phyloP scores from a whole-genome alignment of 2,888 invertebrate genomes.

The Thecocarcelia acutangulata region DNA sequence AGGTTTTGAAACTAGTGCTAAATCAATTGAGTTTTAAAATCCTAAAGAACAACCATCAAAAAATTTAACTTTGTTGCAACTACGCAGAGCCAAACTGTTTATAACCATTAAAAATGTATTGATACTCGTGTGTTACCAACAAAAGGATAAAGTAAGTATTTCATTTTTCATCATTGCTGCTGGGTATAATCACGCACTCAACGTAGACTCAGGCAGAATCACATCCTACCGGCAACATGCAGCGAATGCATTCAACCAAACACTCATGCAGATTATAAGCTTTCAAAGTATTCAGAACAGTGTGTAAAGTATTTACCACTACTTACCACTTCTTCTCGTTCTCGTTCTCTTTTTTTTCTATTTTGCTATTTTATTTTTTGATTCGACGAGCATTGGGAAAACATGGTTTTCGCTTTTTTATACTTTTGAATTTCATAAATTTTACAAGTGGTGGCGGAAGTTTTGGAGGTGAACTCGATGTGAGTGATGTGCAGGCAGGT shows the following conservation, averaged over 20 bases:
- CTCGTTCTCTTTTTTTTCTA: slow-evolving; percentile 4
- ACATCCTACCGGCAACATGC: slow-evolving; percentile 21
- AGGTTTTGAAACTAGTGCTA: no score
- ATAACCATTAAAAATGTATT: no score
- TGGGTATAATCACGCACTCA: slow-evolving; percentile 25
- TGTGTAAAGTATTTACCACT: slow-evolving; percentile 69
- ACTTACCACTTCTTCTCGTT: slow-evolving; percentile 59
- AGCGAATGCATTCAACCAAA: slow-evolving; percentile 60
- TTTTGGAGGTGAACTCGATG: neutral
- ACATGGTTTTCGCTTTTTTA: slow-evolving; percentile 48
- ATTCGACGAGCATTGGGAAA: slow-evolving; percentile 51
- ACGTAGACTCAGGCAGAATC: neutral
- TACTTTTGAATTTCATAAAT: slow-evolving; percentile 66
- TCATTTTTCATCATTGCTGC: neutral
- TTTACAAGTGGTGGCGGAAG: slow-evolving; percentile 43
- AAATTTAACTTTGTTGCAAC: no score
- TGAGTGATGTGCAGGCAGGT: neutral
- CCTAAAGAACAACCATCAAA: no score
- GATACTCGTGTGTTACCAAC: slow-evolving; percentile 19
- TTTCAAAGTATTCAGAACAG: slow-evolving; percentile 63
- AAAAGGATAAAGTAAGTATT: neutral
- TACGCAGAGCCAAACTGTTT: no score
- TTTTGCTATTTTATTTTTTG: slow-evolving; percentile 25
- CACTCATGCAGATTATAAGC: slow-evolving; percentile 63
- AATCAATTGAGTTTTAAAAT: no score